Evolutionary conservation across 2,797 vertebrate species (phyloP).

Genomic region (Chaetophractus vellerosus): DNA sequence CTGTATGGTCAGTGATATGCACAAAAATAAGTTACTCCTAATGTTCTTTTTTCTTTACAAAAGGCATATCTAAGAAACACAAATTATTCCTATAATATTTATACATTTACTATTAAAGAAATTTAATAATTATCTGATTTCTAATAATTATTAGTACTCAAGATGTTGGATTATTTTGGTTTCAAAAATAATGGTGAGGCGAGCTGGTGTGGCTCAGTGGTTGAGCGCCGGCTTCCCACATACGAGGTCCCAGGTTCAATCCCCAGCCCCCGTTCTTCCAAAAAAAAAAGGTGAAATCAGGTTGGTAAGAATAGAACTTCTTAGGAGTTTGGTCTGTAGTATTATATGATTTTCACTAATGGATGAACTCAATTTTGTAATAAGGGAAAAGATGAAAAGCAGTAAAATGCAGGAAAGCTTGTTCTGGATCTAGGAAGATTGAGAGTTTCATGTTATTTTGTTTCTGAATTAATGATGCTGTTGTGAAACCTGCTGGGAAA

Average conservation of each 20-base stretch:
- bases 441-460: not conserved
- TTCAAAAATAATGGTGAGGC: not conserved
- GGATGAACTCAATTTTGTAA: not conserved
- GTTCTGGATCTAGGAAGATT: not conserved
- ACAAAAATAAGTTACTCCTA: not conserved
- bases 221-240: no score
- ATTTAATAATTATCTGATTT: not conserved
- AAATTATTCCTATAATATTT: not conserved
- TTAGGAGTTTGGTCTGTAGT: not conserved
- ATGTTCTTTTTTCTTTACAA: not conserved
- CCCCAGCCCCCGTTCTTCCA: no score
- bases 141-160: not conserved
- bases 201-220: no score
- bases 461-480: not conserved
- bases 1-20: fast-evolving
- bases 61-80: not conserved
- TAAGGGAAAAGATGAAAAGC: not conserved
- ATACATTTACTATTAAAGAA: not conserved
- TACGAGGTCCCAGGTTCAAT: no score
- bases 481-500: not conserved
- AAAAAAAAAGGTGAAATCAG: not conserved
- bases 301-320: not conserved
- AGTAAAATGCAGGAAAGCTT: not conserved
- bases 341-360: no score
- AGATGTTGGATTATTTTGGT: not conserved